Base-by-base conservation (phyloP, 2,888 invertebrate genomes). In the Molorchus minor region DNA sequence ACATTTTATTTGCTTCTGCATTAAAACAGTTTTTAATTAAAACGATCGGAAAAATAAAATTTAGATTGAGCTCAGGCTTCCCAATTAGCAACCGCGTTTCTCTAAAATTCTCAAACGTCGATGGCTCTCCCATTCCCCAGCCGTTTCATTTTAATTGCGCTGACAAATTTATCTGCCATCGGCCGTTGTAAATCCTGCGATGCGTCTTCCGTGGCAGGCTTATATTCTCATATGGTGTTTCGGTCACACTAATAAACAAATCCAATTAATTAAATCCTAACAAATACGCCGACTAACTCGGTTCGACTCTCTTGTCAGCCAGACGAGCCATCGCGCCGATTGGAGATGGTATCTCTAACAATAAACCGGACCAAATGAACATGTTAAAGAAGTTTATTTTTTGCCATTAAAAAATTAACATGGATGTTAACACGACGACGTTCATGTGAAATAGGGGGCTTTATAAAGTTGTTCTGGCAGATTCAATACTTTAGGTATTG, bases 211-310 rank as follows among this genome's bases (percentile, higher is more conserved):
- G 49, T 58, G 61, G 57, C 60, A 56, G 58, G 51, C 47, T 54
- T 49, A 58, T 58, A 53, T 53, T 61, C 58, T 56, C 56, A 56
- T 58, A 56, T 55, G 55, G 56, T 56, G 56, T 56, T 56, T 45
- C 56, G 46, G 58, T 45, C 51, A 45, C 51, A 60, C 61, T 63
- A 64, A 66, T 66, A 66, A 66, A 66, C 59, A 63, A 61, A 66
- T 66, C 63, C 63, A 66, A 66, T 66, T 66, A 66, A 66, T 66
- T 66, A 63, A 63, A 66, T 55, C 49, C 46, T 47, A 61, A 65
- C 62, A 61, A 62, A 63, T 51, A 53, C 46, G 57, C 63, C 62
- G 62, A 59, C 63, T 59, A 62, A 53, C 55, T 46, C 38, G 57
- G 46, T 46, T 55, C 52, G 30, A 61, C 36, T 49, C 52, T 44